A percentile compares a stretch with the other conserved stretches of the same genome.
Conservation (phyloP, 2,888 invertebrate genomes). For the Cantharis rustica region DNA sequence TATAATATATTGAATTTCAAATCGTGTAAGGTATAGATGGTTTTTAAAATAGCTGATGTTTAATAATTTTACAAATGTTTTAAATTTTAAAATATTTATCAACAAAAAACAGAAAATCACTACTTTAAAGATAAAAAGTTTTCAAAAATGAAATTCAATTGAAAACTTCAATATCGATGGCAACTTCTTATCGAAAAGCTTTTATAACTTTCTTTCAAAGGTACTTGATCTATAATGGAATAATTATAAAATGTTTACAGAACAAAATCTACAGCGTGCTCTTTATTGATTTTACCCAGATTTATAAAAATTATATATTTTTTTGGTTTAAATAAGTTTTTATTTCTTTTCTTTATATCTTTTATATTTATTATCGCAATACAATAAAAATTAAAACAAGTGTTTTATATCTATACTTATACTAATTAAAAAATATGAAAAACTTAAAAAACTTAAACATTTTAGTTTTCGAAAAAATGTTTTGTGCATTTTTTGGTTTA, state of each 20-base stretch:
- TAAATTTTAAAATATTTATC: not conserved
- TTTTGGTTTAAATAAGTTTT: too few relatives aligned
- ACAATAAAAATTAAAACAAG: too few relatives aligned
- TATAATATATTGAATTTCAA: too few relatives aligned
- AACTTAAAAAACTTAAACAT: too few relatives aligned
- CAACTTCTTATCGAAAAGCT: not conserved
- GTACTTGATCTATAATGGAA: not conserved
- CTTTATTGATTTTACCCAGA: not conserved
- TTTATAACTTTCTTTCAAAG: not conserved
- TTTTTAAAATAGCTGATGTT: not conserved
- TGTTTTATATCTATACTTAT: too few relatives aligned
- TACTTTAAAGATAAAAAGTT: not conserved
- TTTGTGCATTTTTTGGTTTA: too few relatives aligned
- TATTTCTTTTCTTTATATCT: too few relatives aligned
- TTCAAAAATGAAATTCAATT: not conserved
- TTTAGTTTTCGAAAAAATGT: too few relatives aligned
- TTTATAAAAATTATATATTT: not conserved
- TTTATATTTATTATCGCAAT: too few relatives aligned
- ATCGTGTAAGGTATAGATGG: too few relatives aligned
- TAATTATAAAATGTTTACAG: not conserved
- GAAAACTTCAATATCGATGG: not conserved
- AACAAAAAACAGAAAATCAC: not conserved
- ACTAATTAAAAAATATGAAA: too few relatives aligned
- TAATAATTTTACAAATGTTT: not conserved
- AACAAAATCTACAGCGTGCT: not conserved